Evolutionary conservation across 2,113 vertebrate species (phyloP).

Genomic region (Mobula hypostoma): DNA sequence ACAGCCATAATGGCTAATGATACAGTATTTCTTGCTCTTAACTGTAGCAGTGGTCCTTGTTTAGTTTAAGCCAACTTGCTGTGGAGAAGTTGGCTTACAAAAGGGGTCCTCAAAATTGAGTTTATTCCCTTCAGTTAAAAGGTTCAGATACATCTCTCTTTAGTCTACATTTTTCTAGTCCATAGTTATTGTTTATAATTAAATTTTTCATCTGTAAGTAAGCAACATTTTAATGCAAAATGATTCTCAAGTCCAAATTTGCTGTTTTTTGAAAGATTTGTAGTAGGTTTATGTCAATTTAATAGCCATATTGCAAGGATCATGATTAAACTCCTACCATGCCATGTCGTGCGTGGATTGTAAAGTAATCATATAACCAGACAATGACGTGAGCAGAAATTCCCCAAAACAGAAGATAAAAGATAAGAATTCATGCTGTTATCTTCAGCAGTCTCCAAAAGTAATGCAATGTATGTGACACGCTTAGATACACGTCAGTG

Average conservation of each 20-base stretch:
- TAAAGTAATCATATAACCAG: not conserved
- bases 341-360: not conserved
- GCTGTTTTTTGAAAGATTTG: not conserved
- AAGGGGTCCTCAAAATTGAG: not conserved
- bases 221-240: not conserved
- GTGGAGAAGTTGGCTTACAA: no score
- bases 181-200: not conserved
- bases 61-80: no score
- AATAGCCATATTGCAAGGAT: not conserved
- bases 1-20: no score
- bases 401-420: not conserved
- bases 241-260: not conserved
- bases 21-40: no score
- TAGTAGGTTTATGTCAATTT: not conserved
- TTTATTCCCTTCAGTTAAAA: not conserved
- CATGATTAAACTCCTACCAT: not conserved
- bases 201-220: not conserved
- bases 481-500: not conserved
- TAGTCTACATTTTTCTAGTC: not conserved
- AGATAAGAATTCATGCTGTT: not conserved
- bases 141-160: not conserved
- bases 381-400: not conserved
- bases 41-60: no score
- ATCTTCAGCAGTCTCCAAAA: not conserved
- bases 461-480: not conserved